phyloP scores from a whole-genome alignment of 2,888 invertebrate species.

The Eumerus sabulonum region DNA sequence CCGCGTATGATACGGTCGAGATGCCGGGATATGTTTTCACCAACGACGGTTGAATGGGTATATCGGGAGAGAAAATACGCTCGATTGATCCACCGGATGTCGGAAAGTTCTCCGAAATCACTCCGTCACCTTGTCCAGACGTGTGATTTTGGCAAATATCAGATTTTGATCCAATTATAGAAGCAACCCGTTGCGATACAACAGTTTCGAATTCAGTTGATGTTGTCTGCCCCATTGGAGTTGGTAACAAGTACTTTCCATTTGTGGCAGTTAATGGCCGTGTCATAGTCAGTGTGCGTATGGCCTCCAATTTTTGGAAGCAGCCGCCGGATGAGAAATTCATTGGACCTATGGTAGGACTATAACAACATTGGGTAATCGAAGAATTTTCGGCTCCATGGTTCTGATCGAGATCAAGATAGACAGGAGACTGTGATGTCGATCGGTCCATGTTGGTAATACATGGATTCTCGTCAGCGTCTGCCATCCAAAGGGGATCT shows the following conservation, averaged over 20 bases:
- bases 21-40: background rate
- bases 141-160: background rate
- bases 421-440: background rate
- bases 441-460: too few relatives aligned
- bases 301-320: constrained; percentile 1
- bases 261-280: background rate
- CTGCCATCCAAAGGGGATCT: constrained; percentile 12
- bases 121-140: background rate
- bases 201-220: background rate
- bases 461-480: background rate
- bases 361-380: background rate
- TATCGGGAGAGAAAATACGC: background rate
- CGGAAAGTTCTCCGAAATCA: background rate
- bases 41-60: too few relatives aligned
- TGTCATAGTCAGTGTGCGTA: background rate
- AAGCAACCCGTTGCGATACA: background rate
- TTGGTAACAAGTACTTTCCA: background rate
- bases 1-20: background rate
- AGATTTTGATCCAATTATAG: background rate
- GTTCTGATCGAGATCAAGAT: constrained; percentile 21
- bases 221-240: background rate
- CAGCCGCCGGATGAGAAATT: constrained; percentile 22
- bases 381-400: background rate
- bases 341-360: background rate
- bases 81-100: background rate